Evolutionary conservation across 2,888 invertebrate species (phyloP), one percentile per base, ranked within the genome.

Genomic region (Bembecia ichneumoniformis): DNA sequence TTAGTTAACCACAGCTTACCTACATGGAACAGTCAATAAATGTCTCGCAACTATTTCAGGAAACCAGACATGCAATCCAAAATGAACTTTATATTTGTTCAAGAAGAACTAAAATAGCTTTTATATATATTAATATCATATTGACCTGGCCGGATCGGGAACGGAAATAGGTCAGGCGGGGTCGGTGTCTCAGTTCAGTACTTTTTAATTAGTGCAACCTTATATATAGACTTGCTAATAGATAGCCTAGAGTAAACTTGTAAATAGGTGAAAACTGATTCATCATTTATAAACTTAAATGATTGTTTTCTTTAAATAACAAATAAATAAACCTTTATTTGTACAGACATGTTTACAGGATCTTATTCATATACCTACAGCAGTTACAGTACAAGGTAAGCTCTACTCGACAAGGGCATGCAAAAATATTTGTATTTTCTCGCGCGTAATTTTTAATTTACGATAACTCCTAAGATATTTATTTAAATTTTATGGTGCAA

Each of bases 91-190:
- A 40, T 14, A 40, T 5, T 5, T 10, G 40, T 3, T 15, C 35
- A 2, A 55, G 66, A 56, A 43, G 36, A 53, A 11, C 13, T 10
- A 40, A 11, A 3, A 13, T 40, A 40, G 40, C 40, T 13, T 40
- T n/a, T 40, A 28, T 28, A 13, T 13, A n/a, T n/a, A 13, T 40
- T 11, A 40, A 40, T 13, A 40, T 40, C 40, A 61, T 65, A 62
- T 63, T 77, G 77, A 80, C 74, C 78, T 70, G 68, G 63, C 60
- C 59, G 66, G 64, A 67, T 16, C 63, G 69, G 63, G 63, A 63
- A 59, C 63, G 68, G 70, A 82, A 82, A 80, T 82, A 66, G 82
- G 82, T 81, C 82, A 79, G 63, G 56, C 60, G 64, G 63, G 73
- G 77, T 74, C 68, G 68, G 57, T 64, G 68, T 75, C 71, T 71